These are phyloP conservation scores for Falco columbarius DNA, from an alignment of 2,797 vertebrate species.

Conservation along the genomic window DNA sequence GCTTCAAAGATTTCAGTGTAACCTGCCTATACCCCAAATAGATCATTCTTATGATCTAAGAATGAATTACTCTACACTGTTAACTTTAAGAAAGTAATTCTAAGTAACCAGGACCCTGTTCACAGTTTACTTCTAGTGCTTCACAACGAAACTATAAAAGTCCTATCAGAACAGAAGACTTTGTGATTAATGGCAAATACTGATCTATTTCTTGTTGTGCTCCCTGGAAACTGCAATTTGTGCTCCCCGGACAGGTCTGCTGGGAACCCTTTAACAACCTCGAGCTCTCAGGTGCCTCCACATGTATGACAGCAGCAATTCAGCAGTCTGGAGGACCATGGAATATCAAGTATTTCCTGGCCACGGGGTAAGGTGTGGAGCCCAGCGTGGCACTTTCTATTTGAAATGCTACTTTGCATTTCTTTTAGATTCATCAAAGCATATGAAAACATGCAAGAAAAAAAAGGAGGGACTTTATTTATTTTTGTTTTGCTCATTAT, in stretches of 20 bases:
- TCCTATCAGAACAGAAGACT: not conserved
- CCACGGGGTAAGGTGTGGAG: not conserved
- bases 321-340: not conserved
- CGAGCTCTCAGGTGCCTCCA: not conserved
- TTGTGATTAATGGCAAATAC: not conserved
- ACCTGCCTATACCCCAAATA: not conserved
- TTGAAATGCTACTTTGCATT: constrained; percentile 16
- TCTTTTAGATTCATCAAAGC: not conserved
- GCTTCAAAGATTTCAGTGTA: not conserved
- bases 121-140: not conserved
- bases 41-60: not conserved
- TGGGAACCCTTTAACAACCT: not conserved
- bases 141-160: not conserved
- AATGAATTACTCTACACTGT: not conserved
- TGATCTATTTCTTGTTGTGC: not conserved
- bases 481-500: not conserved
- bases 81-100: not conserved
- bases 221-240: not conserved
- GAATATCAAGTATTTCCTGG: not conserved
- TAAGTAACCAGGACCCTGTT: not conserved
- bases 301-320: not conserved
- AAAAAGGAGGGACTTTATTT: not conserved
- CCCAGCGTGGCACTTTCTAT: not conserved
- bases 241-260: not conserved
- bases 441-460: not conserved